These are phyloP conservation scores for Muschampia plurimacula DNA, from an alignment of 2,888 invertebrate genomes.

Conservation along the genomic window DNA sequence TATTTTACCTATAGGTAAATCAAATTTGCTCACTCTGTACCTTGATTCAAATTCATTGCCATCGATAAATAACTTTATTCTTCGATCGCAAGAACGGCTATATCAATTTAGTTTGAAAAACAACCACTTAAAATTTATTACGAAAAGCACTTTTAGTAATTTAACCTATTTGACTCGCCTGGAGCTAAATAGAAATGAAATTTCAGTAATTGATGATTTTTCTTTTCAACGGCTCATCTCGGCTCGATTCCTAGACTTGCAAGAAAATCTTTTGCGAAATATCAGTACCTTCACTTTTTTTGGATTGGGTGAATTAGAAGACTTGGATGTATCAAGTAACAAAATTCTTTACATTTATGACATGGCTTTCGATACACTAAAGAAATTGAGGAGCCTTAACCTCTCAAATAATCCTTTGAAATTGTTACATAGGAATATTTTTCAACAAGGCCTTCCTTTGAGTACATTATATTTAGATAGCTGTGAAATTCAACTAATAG, in stretches of 20 bases:
- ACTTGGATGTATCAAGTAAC: constrained; percentile 91
- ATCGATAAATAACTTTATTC: constrained; percentile 90
- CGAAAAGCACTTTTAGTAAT: constrained; percentile 90
- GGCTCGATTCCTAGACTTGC: constrained; percentile 92
- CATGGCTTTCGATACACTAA: constrained; percentile 91
- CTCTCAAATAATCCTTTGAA: constrained; percentile 91
- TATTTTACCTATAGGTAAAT: constrained; percentile 89
- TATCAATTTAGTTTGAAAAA: constrained; percentile 93
- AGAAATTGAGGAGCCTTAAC: constrained; percentile 91
- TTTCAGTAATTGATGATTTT: constrained; percentile 92
- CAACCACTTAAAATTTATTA: constrained; percentile 90
- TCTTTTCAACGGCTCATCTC: constrained; percentile 92
- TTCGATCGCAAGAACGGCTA: constrained; percentile 92
- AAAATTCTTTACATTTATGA: constrained; percentile 89
- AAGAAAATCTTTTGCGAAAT: constrained; percentile 89
- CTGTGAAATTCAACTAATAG: constrained; percentile 90
- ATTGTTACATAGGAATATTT: constrained; percentile 89
- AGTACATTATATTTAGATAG: constrained; percentile 90
- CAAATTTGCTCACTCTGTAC: constrained; percentile 91
- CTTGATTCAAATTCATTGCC: constrained; percentile 91
- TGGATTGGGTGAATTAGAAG: constrained; percentile 91
- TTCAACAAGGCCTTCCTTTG: constrained; percentile 91
- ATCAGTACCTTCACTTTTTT: constrained; percentile 91
- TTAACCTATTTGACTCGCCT: constrained; percentile 90
- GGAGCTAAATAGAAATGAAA: constrained; percentile 92